Conservation (phyloP, 2,888 invertebrate species). For the Incurvaria masculella region DNA sequence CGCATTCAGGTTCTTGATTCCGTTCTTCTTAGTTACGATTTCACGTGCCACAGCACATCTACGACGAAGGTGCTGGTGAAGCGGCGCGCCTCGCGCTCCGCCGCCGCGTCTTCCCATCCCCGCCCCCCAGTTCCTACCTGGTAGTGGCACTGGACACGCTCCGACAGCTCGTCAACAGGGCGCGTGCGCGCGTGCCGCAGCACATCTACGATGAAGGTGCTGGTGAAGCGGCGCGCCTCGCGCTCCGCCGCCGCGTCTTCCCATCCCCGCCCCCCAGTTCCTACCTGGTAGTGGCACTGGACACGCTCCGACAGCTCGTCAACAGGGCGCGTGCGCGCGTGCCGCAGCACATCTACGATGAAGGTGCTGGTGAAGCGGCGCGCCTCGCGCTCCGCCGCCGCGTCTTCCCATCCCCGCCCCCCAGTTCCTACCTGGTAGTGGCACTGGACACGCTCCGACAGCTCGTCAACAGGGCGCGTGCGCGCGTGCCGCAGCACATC, state of each 20-base stretch:
- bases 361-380: conserved; percentile 66
- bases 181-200: conserved; percentile 57
- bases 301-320: conserved; percentile 88
- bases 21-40: too few relatives aligned
- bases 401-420: too few relatives aligned
- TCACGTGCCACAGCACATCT: conserved; percentile 60
- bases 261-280: too few relatives aligned
- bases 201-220: conserved; percentile 63
- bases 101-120: conserved; percentile 23
- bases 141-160: conserved; percentile 89
- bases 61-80: conserved; percentile 65
- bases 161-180: conserved; percentile 82
- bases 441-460: conserved; percentile 87
- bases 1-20: too few relatives aligned
- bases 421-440: conserved; percentile 66
- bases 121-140: too few relatives aligned
- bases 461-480: conserved; percentile 70
- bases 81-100: conserved; percentile 63
- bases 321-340: conserved; percentile 59
- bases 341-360: conserved; percentile 60
- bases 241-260: conserved; percentile 42
- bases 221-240: conserved; percentile 67
- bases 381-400: conserved; percentile 58
- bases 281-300: conserved; percentile 85
- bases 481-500: conserved; percentile 61